Evolutionary conservation across 2,113 vertebrate genomes (phyloP), one percentile per base, ranked within the genome.

Genomic region (Peromyscus californicus): DNA sequence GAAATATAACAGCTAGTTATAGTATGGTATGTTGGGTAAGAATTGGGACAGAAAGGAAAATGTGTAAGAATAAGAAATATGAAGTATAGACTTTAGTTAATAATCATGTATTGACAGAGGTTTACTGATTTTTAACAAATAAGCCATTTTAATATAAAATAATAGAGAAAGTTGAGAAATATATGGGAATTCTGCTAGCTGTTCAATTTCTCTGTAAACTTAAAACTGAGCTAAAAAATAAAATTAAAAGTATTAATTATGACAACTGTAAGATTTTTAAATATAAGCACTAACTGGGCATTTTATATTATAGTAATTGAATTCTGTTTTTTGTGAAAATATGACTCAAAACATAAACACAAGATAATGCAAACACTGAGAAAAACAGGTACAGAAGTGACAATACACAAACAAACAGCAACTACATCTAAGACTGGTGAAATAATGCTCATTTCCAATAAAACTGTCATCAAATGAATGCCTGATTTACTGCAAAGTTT

Each of bases 371-470:
- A 74, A 83, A 59, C 45, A 90, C 63, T 59, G 57, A 36, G 93
- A 91, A 86, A 70, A 93, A 16, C 74, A 87, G 29, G 13, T 83
- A 89, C 17, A 84, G 33, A 92, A 94, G 59, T 74, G 80, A 90
- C 39, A 88, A 1, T 45, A 8, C 54, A 9, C 74, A 89, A 91
- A 61, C 48, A 88, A 91, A 69, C 48, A 83, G 21, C 78, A 92
- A 80, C 24, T 45, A 48, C 31, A 65, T 80, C 76, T 70, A 89
- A 74, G 17, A 80, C 59, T 26, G 72, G 57, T 42, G 48, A 70
- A 93, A 90, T 42, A 89, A 36, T 26, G 57, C 84, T 72, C 17
- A 92, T 63, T 96, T 91, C 39, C 79, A 94, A 78, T 84, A 39
- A 89, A 89, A 89, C 22, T 57, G 45, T 29, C 51, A 89, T 42